A percentile compares a stretch with the other conserved stretches of the same genome.
Conservation (phyloP, 2,113 vertebrate genomes). For the Budorcas taxicolor region DNA sequence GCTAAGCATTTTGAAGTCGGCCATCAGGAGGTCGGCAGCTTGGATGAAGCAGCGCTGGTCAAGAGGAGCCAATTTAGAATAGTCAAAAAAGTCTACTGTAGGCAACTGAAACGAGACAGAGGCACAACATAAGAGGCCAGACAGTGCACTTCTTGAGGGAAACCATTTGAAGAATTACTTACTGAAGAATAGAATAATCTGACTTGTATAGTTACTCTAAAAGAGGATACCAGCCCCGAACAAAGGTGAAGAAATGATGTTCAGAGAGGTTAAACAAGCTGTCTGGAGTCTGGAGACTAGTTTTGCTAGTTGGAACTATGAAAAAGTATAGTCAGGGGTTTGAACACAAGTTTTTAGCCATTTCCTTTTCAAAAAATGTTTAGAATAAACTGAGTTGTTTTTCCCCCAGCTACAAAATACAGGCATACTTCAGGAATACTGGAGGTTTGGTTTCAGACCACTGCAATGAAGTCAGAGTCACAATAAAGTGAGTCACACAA, state of each 20-base stretch:
- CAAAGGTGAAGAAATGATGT: neutral
- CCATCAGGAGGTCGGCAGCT: slow-evolving; percentile 95
- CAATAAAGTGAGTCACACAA: neutral
- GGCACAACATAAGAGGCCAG: neutral
- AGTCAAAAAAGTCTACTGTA: slow-evolving; percentile 93
- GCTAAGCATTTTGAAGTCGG: slow-evolving; percentile 96
- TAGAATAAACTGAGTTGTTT: neutral
- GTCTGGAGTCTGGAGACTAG: neutral
- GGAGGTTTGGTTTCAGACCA: neutral
- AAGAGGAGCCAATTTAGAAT: slow-evolving; percentile 83
- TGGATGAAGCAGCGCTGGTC: slow-evolving; percentile 89
- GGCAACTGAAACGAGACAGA: slow-evolving; percentile 76
- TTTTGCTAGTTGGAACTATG: neutral
- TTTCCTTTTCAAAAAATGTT: neutral
- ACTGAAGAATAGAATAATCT: neutral
- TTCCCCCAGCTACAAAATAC: neutral
- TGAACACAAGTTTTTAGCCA: neutral
- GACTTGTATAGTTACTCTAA: neutral
- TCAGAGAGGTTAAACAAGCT: neutral
- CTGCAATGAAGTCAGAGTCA: neutral
- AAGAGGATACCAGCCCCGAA: neutral
- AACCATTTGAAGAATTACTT: neutral
- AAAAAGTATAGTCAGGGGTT: neutral
- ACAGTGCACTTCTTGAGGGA: neutral
- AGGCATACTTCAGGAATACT: neutral